These are phyloP conservation scores for Malaclemys terrapin DNA, from an alignment of 2,113 vertebrate species.

Conservation along the genomic window DNA sequence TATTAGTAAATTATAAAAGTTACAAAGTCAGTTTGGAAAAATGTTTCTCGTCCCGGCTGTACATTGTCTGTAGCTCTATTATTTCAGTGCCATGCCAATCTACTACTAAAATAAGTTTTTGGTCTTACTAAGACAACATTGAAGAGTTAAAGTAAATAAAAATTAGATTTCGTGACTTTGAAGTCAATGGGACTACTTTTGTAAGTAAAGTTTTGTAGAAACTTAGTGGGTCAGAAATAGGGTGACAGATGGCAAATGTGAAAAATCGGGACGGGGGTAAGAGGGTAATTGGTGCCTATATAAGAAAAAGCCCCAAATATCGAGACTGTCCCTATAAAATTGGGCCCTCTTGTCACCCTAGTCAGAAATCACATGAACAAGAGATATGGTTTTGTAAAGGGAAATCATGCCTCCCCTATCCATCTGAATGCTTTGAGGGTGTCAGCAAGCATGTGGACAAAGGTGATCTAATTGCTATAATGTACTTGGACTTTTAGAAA, in stretches of 20 bases:
- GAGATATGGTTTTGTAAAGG: not conserved
- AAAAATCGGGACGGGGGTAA: no score
- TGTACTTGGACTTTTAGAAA: not conserved
- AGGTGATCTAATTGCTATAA: not conserved
- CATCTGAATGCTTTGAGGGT: not conserved
- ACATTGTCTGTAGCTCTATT: not conserved
- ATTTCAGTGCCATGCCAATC: constrained; percentile 28
- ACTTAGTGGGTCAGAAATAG: constrained; percentile 39
- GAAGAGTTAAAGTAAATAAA: constrained; percentile 49
- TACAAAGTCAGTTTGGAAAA: constrained; percentile 44
- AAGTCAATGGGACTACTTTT: constrained; percentile 45
- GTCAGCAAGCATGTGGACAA: not conserved
- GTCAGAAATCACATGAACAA: constrained; percentile 46
- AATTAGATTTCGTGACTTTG: constrained; percentile 10
- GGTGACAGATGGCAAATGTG: no score
- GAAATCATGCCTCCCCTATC: not conserved
- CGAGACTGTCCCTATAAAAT: no score
- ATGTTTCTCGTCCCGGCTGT: constrained; percentile 38
- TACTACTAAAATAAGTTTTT: constrained; percentile 51
- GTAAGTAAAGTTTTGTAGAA: not conserved
- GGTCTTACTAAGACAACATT: constrained; percentile 24
- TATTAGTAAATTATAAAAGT: constrained; percentile 52
- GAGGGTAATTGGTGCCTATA: no score
- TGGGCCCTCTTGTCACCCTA: no score
- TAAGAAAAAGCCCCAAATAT: no score